Evolutionary conservation across 2,888 invertebrate species (phyloP), one percentile per base, ranked within the genome.

Genomic region (Prenolepis imparis): DNA sequence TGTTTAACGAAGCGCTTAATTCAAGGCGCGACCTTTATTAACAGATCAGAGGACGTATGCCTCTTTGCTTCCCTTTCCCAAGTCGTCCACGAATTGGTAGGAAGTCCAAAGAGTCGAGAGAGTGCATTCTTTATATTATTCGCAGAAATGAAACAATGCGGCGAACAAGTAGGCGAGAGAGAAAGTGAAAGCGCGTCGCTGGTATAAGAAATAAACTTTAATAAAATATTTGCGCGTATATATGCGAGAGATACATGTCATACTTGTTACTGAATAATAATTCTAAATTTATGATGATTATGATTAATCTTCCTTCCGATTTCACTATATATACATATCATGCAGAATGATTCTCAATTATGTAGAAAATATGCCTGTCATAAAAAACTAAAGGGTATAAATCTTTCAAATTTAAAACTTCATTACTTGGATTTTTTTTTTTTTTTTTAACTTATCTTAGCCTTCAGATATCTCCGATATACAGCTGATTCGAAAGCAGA

Each of bases 1-100:
- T 73, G 77, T 83, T 88, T 90, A 89, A 89, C 89, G 88, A 90
- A 89, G 83, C 87, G 77, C 67, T 90, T 88, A 85, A 90, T 90
- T 90, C 89, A 89, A 90, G 83, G 84, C 78, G 80, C 59, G 81
- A 83, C 72, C 78, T 78, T 86, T 88, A 88, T 86, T 82, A 66
- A 73, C 66, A 61, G 48, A 86, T 88, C 84, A 73, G 74, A 57
- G 41, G 88, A 81, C 85, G 55, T 72, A 39, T 72, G 48, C 36
- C 64, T 61, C 36, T 64, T 67, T 61, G 68, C 66, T 18, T n/a
- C 8, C 48, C 39, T 70, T 39, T 75, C 55, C 67, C 67, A 63
- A 32, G 48, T 63, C 67, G 3, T 36, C 4, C 57, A 21, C 41
- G 84, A 84, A 84, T 80, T 52, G 75, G 36, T 55, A 57, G 24